These are phyloP conservation scores for Australoheros scitulus DNA, from an alignment of 2,113 vertebrate species.

Conservation along the genomic window DNA sequence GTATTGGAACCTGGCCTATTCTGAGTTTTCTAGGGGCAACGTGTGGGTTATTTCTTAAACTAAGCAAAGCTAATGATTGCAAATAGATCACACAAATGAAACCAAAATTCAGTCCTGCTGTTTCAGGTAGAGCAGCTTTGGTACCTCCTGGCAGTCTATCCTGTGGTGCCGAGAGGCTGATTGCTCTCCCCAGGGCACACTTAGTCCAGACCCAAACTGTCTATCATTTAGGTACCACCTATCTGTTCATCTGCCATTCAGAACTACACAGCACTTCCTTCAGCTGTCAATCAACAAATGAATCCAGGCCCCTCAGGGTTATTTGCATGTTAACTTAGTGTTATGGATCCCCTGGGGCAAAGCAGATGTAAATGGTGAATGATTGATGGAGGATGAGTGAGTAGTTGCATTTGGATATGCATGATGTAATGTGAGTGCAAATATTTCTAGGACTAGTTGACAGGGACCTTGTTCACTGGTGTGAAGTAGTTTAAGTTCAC, in stretches of 20 bases:
- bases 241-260: slow-evolving; percentile 28
- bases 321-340: slow-evolving; percentile 59
- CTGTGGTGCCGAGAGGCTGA: slow-evolving; percentile 28
- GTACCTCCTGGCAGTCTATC: slow-evolving; percentile 2
- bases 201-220: slow-evolving; percentile 10
- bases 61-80: neutral
- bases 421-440: neutral
- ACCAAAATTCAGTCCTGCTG: neutral
- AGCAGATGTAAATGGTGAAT: slow-evolving; percentile 9
- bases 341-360: neutral
- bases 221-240: slow-evolving; percentile 12
- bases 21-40: neutral
- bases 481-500: neutral
- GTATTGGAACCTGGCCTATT: neutral
- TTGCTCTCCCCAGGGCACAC: slow-evolving; percentile 39
- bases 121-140: neutral
- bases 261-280: slow-evolving; percentile 6
- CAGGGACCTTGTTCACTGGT: neutral
- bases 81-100: neutral
- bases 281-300: slow-evolving; percentile 43
- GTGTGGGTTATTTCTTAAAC: neutral
- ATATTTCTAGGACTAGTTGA: slow-evolving; percentile 1
- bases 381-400: slow-evolving; percentile 14
- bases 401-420: neutral
- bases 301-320: slow-evolving; percentile 23